A percentile compares a stretch with the other conserved stretches of the same genome.
These are phyloP conservation scores for Gallinago nigripennis DNA, from an alignment of 2,797 vertebrate species.

Conservation along the genomic window DNA sequence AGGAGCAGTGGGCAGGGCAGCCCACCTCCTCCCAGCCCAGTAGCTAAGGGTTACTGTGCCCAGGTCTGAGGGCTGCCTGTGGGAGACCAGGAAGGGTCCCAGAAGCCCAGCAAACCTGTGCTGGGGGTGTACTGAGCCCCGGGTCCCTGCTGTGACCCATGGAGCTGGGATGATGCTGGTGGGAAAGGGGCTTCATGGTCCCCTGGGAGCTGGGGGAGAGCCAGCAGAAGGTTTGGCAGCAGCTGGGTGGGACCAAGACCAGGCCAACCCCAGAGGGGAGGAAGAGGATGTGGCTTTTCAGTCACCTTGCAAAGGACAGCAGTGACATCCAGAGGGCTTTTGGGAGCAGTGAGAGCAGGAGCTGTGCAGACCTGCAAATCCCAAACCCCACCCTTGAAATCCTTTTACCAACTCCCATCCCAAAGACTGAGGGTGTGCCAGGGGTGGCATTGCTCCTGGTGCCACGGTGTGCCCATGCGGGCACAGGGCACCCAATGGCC, in stretches of 20 bases:
- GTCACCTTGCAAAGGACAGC: not conserved
- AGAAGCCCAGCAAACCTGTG: not conserved
- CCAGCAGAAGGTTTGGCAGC: too few relatives aligned
- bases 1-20: not conserved
- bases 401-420: not conserved
- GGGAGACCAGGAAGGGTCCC: not conserved
- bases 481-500: too few relatives aligned
- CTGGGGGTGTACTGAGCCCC: fast-evolving
- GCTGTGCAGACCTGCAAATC: fast-evolving
- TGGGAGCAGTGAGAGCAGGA: not conserved
- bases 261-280: fast-evolving
- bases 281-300: not conserved
- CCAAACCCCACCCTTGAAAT: fast-evolving
- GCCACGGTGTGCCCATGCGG: fast-evolving
- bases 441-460: not conserved
- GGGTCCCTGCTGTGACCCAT: fast-evolving
- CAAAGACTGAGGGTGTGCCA: fast-evolving
- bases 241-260: not conserved
- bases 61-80: fast-evolving
- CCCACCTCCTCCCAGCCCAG: not conserved
- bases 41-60: not conserved
- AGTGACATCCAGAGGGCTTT: slow-evolving; percentile 19
- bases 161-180: fast-evolving
- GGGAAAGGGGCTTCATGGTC: not conserved
- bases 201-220: not conserved